phyloP scores from a whole-genome alignment of 2,797 vertebrate genomes.

The Masticophis lateralis region DNA sequence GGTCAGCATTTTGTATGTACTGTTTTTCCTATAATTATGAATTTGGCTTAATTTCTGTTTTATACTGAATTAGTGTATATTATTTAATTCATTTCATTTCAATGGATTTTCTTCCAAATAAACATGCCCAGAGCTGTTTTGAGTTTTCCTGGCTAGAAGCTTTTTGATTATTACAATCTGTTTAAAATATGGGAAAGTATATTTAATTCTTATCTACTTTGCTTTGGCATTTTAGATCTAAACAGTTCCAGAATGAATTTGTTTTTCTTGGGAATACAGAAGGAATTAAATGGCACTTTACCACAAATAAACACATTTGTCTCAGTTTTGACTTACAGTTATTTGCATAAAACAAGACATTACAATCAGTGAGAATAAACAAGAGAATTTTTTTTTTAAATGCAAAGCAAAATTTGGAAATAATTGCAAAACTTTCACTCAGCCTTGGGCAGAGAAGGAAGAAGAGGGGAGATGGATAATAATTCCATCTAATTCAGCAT shows the following conservation, averaged over 20 bases:
- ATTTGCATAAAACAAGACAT: constrained; percentile 14
- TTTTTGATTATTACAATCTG: background rate
- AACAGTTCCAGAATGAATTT: background rate
- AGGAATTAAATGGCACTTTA: background rate
- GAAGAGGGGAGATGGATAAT: constrained; percentile 11
- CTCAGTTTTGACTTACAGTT: background rate
- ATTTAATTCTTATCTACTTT: background rate
- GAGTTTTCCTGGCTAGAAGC: background rate
- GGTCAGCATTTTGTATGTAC: background rate
- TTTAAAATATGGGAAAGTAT: background rate
- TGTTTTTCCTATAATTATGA: background rate
- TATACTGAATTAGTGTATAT: background rate
- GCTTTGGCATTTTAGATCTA: background rate
- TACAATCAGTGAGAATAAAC: constrained; percentile 9
- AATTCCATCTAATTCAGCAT: constrained; percentile 7
- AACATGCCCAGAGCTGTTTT: background rate
- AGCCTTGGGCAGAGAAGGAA: background rate
- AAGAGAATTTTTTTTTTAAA: background rate
- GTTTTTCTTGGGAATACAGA: background rate
- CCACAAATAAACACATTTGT: background rate
- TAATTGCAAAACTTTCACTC: constrained; percentile 29
- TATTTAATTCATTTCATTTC: background rate
- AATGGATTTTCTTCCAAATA: background rate
- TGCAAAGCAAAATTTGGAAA: constrained; percentile 11
- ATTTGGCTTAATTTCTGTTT: background rate